Percentiles rank a stretch among this genome's conserved stretches.
Conservation (phyloP, 2,888 invertebrate species). For the Pyrochroa serraticornis region DNA sequence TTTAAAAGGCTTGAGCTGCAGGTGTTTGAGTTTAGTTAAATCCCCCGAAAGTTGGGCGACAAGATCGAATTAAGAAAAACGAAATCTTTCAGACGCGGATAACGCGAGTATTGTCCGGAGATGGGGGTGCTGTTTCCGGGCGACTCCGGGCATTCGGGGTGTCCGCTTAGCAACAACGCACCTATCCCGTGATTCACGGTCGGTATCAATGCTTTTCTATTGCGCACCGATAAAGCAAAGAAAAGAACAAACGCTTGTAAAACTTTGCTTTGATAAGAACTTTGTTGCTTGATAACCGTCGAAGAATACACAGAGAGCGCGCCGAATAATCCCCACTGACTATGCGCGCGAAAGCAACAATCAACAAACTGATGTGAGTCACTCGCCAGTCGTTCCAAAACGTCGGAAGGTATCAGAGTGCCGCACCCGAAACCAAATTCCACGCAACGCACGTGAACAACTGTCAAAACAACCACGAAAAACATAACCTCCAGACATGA, state of each 20-base stretch:
- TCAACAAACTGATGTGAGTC: constrained; percentile 40
- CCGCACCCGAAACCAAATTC: constrained; percentile 14
- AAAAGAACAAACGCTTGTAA: constrained; percentile 44
- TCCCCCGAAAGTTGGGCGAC: no score
- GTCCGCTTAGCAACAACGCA: no score
- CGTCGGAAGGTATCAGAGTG: constrained; percentile 40
- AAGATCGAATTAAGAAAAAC: no score
- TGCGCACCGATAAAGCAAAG: constrained; percentile 22
- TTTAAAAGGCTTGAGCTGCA: no score
- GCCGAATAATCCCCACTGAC: constrained; percentile 14
- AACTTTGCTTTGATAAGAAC: constrained; percentile 43
- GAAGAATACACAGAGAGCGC: constrained; percentile 20
- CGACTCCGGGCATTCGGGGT: no score
- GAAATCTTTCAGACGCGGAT: no score
- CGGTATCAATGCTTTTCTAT: constrained; percentile 22
- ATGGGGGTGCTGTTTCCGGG: no score
- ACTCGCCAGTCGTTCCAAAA: constrained; percentile 45
- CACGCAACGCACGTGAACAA: constrained; percentile 29
- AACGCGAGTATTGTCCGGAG: no score
- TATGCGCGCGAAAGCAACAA: constrained; percentile 45
- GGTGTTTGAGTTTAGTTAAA: no score
- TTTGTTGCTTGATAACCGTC: constrained; percentile 40
- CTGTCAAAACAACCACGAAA: constrained; percentile 41
- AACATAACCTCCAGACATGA: constrained; percentile 37
- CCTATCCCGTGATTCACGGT: background rate